Base-by-base conservation (phyloP, 30 jellyfish, hydroid and myxozoan genomes). In the Pelagia noctiluca region DNA sequence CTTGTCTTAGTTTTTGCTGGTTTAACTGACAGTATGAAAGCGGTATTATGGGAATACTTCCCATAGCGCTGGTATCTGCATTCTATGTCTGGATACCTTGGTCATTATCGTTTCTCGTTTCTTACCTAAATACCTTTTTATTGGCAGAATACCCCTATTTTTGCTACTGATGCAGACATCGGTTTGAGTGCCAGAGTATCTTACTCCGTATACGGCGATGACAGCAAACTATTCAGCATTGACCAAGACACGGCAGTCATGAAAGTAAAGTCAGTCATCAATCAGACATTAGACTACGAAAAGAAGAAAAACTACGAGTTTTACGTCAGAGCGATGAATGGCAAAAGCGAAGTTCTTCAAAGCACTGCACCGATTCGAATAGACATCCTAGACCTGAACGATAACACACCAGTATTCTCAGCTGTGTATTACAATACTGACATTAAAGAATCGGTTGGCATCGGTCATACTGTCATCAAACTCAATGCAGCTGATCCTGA, bases 401-500 rank as follows among this genome's bases (percentile, higher is more conserved):
- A 91, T 71, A 85, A 84, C 65, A 24, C 25, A 3, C 98, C 98
- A 22, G 50, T 24, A 11, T 91, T 91, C 37, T 34, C 81, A 7
- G 35, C 24, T 2, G 35, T 31, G 5, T n/a, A 26, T 8, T 93
- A 93, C 75, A 57, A 30, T 16, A 75, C 69, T 1, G 63, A 71
- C 1, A 75, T 93, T 4, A 54, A 75, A 16, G 98, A 93, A 54
- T 57, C 87, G 0, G 74, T 64, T 11, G 57, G 24, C 49, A 42
- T 77, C 42, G 96, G 94, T 22, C 63, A 47, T 23, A n/a, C 52
- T 22, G 53, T 93, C 2, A 12, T 82, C 22, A 72, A 46, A 13
- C 90, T 87, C 19, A 74, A 64, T 57, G 97, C 97, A 13, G 54
- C 85, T 8, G 98, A 93, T 50, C 61, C 48, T 42, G 98, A 93